phyloP scores from a whole-genome alignment of 2,797 vertebrate species.

The Bryconaethiops microstoma region DNA sequence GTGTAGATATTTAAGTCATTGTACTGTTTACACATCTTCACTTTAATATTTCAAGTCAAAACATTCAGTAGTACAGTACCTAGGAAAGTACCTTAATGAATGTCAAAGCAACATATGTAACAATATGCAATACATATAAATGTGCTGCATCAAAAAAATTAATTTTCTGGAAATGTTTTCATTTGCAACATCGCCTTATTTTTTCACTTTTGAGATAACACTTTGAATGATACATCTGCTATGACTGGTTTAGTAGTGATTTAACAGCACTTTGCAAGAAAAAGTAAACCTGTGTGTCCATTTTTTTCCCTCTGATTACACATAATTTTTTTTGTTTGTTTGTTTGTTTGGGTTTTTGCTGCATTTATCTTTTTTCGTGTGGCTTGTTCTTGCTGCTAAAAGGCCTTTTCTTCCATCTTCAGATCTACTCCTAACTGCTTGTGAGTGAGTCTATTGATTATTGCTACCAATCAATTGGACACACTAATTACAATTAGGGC shows the following conservation, averaged over 20 bases:
- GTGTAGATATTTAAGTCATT: background rate
- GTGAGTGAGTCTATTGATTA: slow-evolving; percentile 78
- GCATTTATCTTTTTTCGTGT: background rate
- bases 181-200: background rate
- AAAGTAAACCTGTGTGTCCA: slow-evolving; percentile 6
- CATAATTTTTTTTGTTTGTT: background rate
- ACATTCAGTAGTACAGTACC: too few relatives aligned
- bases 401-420: slow-evolving; percentile 31
- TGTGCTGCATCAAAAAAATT: background rate
- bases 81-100: background rate
- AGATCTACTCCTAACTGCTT: slow-evolving; percentile 67
- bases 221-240: background rate
- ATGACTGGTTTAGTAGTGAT: background rate
- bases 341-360: background rate
- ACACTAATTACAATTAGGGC: slow-evolving; percentile 70
- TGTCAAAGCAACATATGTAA: background rate
- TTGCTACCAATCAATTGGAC: slow-evolving; percentile 72
- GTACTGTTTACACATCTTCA: background rate
- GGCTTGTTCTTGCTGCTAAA: slow-evolving; percentile 7
- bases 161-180: background rate
- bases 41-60: background rate
- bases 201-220: background rate
- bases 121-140: background rate
- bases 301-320: slow-evolving; percentile 36
- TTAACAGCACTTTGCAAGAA: background rate